A percentile compares a stretch with the other conserved stretches of the same genome.
phyloP scores from a whole-genome alignment of 2,797 vertebrate species.

The Melanogrammus aeglefinus region DNA sequence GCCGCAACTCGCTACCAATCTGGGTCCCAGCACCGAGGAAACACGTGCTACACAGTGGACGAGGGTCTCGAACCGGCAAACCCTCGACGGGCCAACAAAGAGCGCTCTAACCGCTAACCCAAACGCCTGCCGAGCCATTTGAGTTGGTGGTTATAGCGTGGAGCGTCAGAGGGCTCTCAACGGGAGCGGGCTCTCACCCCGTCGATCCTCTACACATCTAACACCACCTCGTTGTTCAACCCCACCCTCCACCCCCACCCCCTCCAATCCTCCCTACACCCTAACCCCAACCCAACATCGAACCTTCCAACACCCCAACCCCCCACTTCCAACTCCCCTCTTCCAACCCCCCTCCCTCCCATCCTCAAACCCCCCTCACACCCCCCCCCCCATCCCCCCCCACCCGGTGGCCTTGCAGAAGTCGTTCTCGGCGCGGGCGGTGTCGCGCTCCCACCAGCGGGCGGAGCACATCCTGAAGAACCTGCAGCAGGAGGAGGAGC shows the following conservation, averaged over 20 bases:
- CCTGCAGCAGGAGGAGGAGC: slow-evolving; percentile 97
- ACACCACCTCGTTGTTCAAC: neutral
- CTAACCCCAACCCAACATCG: no score
- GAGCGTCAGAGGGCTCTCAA: neutral
- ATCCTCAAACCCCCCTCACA: no score
- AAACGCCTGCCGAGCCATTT: neutral
- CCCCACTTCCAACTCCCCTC: neutral
- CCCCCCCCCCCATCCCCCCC: neutral
- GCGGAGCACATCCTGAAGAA: slow-evolving; percentile 98
- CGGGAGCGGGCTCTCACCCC: neutral
- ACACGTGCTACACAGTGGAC: neutral
- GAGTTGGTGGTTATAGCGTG: neutral
- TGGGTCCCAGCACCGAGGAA: neutral
- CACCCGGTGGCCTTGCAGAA: slow-evolving; percentile 76
- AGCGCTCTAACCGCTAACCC: neutral
- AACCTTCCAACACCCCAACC: slow-evolving; percentile 5
- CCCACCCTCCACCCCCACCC: slow-evolving; percentile 3
- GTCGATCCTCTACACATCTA: neutral
- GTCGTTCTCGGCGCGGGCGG: slow-evolving; percentile 96
- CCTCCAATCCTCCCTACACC: neutral
- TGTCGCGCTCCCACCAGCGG: slow-evolving; percentile 96
- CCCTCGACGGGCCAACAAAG: neutral
- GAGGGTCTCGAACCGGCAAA: neutral
- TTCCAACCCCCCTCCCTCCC: no score
- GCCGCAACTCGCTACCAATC: neutral